A percentile compares a stretch with the other conserved stretches of the same genome.
These are phyloP conservation scores for Ivindomyrus marchei DNA, from an alignment of 2,113 vertebrate species.

Conservation along the genomic window DNA sequence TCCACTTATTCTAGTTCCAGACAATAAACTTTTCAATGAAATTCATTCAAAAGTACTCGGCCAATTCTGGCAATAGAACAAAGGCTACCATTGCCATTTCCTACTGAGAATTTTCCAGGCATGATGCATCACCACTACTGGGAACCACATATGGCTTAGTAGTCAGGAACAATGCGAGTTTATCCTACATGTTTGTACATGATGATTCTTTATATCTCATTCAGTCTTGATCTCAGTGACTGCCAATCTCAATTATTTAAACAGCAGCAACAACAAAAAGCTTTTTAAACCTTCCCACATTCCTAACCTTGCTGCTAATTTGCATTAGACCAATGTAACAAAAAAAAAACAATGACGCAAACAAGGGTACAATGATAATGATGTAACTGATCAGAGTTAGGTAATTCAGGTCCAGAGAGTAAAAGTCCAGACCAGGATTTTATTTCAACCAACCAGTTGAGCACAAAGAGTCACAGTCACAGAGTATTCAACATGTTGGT, in stretches of 20 bases:
- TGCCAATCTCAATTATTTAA: not conserved
- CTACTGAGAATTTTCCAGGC: not conserved
- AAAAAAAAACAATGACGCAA: not conserved
- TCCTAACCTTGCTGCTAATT: not conserved
- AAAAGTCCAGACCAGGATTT: too few species aligned
- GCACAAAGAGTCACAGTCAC: too few species aligned
- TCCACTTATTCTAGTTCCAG: not conserved
- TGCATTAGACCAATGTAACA: not conserved
- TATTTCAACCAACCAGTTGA: too few species aligned
- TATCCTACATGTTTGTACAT: not conserved
- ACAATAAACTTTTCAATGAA: not conserved
- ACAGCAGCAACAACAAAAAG: not conserved
- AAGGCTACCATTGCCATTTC: not conserved
- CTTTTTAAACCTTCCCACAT: not conserved
- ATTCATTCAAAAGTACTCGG: not conserved
- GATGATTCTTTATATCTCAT: not conserved
- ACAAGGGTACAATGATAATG: not conserved
- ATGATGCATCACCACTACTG: not conserved
- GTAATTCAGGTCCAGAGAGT: too few species aligned
- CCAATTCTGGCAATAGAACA: not conserved
- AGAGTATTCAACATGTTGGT: too few species aligned
- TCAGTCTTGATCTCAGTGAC: not conserved
- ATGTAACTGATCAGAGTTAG: not conserved
- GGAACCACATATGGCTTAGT: not conserved
- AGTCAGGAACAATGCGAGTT: not conserved